These are phyloP conservation scores for Macropus fuliginosus DNA, from an alignment of 2,797 vertebrate species.

Conservation along the genomic window DNA sequence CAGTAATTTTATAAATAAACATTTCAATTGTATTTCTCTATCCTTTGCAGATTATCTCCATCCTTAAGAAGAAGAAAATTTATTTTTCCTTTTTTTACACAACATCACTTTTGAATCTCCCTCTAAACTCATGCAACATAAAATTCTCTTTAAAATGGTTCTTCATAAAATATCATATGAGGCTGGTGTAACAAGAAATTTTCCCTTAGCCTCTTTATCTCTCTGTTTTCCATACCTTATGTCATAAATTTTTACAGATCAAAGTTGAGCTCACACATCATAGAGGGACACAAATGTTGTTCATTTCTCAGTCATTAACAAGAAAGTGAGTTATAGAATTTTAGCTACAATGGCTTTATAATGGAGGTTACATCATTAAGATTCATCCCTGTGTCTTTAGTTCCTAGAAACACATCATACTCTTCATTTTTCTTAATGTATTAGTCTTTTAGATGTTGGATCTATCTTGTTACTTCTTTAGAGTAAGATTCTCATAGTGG, in stretches of 20 bases:
- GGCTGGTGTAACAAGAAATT: background rate
- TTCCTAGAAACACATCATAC: background rate
- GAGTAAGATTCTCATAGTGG: background rate
- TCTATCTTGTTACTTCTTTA: background rate
- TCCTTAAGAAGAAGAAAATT: background rate
- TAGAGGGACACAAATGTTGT: background rate
- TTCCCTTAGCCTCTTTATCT: background rate
- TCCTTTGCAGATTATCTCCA: background rate
- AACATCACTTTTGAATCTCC: background rate
- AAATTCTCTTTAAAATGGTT: background rate
- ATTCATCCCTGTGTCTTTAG: background rate
- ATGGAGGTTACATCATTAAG: background rate
- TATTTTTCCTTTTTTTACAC: background rate
- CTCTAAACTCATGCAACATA: background rate
- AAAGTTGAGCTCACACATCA: background rate
- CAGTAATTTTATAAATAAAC: background rate
- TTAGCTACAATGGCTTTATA: background rate
- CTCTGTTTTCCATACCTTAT: background rate
- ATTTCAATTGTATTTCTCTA: background rate
- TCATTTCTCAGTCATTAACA: background rate
- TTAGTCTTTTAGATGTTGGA: background rate
- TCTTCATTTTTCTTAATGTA: background rate
- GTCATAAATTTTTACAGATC: background rate
- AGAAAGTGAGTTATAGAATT: background rate
- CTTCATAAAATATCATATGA: background rate